Evolutionary conservation across 2,113 vertebrate species (phyloP).

Genomic region (Buteo buteo): DNA sequence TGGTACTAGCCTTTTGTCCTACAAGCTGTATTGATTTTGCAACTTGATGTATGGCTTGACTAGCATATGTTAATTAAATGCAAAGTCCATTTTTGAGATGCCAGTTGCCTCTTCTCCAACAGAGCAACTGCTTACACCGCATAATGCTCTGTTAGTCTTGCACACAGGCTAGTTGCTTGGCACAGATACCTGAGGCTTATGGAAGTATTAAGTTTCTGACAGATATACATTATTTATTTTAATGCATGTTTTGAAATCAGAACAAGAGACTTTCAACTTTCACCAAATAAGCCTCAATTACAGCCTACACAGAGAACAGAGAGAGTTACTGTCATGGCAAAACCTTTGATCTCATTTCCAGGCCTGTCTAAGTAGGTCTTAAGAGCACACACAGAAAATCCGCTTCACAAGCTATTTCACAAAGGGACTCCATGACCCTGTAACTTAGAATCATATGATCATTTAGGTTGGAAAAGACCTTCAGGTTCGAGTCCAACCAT

Average conservation of each 20-base stretch:
- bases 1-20: neutral
- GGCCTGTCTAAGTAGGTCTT: neutral
- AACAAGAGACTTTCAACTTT: neutral
- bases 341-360: neutral
- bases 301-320: neutral
- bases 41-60: neutral
- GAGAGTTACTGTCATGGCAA: neutral
- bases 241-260: neutral
- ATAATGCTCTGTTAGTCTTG: neutral
- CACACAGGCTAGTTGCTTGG: neutral
- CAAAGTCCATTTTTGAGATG: neutral
- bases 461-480: no score
- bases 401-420: neutral
- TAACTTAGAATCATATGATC: no score
- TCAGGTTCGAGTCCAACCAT: no score
- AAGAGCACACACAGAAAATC: neutral
- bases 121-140: neutral
- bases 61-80: neutral
- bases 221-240: neutral
- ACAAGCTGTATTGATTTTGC: neutral
- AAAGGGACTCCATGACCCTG: neutral
- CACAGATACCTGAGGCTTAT: neutral
- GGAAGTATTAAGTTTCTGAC: neutral
- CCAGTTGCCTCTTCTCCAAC: neutral
- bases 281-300: neutral